Evolutionary conservation across 2,888 invertebrate species (phyloP), one percentile per base, ranked within the genome.

Genomic region (Nomada fabriciana): DNA sequence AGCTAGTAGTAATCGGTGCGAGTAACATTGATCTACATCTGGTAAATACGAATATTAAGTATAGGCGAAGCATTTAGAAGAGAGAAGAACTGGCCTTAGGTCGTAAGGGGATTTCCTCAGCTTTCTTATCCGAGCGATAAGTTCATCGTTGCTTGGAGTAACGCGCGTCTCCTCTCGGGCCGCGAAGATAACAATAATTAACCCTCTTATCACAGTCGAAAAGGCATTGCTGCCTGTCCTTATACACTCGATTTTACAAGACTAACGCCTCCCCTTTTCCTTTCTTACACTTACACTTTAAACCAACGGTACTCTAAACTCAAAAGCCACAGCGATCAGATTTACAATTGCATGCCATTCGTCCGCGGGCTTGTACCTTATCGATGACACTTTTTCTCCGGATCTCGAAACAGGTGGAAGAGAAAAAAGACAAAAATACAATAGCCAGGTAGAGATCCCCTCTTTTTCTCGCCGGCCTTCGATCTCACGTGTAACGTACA

Each of bases 191-290:
- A 70, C 67, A 82, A 80, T 75, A 82, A 85, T 85, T 77, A 83
- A 86, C 85, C 83, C 82, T 80, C 69, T 82, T 90, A 89, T 89
- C 90, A 89, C 90, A 90, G 89, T 85, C 85, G 67, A 72, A 80
- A 72, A 77, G 84, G 80, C 84, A 81, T 86, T 63, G 67, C 70
- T 60, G 43, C 23, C 43, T 23, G 36, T 47, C 50, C 57, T 55
- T 20, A 4, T 57, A 55, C 50, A 23, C 57, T 59, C 60, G 70
- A 13, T 69, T 29, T 63, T 50, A 68, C 36, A 57, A 52, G 63
- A 75, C 20, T 42, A 42, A 61, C 29, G 59, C 43, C 25, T 43
- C 43, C 1, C 52, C 71, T 42, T 42, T 23, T 1, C n/a, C 59
- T 20, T 10, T 15, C 1, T 52, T 36, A n/a, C 43, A 43, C 29